Evolutionary conservation across 2,797 vertebrate genomes (phyloP), one percentile per base, ranked within the genome.

Genomic region (Pseudomugil tenellus): DNA sequence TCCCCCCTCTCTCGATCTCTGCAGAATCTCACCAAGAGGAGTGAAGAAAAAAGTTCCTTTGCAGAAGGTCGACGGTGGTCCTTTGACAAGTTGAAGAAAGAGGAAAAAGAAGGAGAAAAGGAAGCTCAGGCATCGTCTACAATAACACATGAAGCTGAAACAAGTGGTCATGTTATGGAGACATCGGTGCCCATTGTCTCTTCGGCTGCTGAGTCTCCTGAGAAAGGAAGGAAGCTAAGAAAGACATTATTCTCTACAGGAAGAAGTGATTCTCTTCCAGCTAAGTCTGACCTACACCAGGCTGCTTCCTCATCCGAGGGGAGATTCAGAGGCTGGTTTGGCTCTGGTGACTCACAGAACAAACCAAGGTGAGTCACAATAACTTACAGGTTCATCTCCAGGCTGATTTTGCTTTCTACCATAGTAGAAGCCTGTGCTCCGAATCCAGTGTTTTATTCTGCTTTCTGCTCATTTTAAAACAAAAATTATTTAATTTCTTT

Each of bases 311-410:
- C 84, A 1, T 91, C 93, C 7, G 95, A 97, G 4, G 96, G 96
- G 60, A 94, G 92, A 72, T 87, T 88, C 32, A 95, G 92, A 84
- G 86, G 95, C 77, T 97, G 96, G 97, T 98, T 98, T 37, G 93
- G 94, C 32, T 92, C 94, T 17, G 87, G 93, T 79, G 97, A 99
- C 71, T 62, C 92, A 67, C 95, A 94, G 85, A 96, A 96, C 79
- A 98, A 96, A 88, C 96, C 96, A 77, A 98, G 98, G 98, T 99
- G 93, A 87, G 96, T 95, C 43, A 14, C 31, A 29, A 43, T 72
- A 53, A 60, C 75, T 72, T 62, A 23, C 52, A 53, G 59, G 29
- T 25, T 77, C 2, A 13, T 7, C 43, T 68, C 19, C 59, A 26
- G 49, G 48, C 60, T 63, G 39, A 46, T 56, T 71, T 56, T 19